Percentiles rank a stretch among this genome's conserved stretches.
These are phyloP conservation scores for Drosophila arawakana DNA, from an alignment of 1,140 invertebrate species.

Conservation along the genomic window DNA sequence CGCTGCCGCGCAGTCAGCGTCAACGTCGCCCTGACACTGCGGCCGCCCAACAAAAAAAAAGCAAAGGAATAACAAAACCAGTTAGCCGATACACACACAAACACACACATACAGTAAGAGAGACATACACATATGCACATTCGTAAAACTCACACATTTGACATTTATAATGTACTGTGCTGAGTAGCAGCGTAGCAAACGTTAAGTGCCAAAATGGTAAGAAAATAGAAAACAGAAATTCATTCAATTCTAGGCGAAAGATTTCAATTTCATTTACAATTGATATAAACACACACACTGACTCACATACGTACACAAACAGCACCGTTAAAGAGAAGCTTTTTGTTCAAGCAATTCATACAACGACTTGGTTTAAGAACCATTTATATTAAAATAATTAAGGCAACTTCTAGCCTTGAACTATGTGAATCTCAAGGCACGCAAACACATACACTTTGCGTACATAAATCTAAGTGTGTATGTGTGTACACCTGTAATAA, in stretches of 20 bases:
- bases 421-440: constrained; percentile 28
- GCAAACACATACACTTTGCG: constrained; percentile 6
- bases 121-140: constrained; percentile 17
- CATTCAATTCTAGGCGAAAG: constrained; percentile 62
- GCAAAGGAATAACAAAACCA: constrained; percentile 69
- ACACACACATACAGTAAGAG: constrained; percentile 17
- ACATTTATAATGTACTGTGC: constrained; percentile 45
- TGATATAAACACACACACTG: constrained; percentile 43
- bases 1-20: constrained; percentile 38
- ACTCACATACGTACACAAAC: not conserved
- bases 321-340: not conserved
- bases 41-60: constrained; percentile 55
- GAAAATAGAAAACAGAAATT: constrained; percentile 52
- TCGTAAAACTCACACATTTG: constrained; percentile 24
- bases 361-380: constrained; percentile 5
- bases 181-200: constrained; percentile 12
- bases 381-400: not conserved
- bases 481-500: constrained; percentile 1
- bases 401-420: constrained; percentile 57
- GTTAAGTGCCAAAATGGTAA: constrained; percentile 59
- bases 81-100: constrained; percentile 66
- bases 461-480: not conserved
- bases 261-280: constrained; percentile 73
- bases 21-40: constrained; percentile 25
- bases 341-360: constrained; percentile 5